Conservation (phyloP, 2,888 invertebrate genomes). For the Pandemis corylana region DNA sequence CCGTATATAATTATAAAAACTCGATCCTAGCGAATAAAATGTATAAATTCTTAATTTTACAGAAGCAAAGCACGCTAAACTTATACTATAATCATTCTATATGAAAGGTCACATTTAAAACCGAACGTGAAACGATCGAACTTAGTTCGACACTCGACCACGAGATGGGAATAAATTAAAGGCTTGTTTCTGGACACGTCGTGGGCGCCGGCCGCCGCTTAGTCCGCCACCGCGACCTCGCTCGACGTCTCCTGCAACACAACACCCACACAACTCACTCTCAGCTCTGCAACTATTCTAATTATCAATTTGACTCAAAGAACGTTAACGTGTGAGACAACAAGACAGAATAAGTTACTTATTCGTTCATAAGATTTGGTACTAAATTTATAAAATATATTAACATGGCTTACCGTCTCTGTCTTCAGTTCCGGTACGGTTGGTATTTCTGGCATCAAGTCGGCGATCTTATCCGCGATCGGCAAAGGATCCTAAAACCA, state of each 20-base stretch:
- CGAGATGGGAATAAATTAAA: slow-evolving; percentile 80
- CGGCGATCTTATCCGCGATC: slow-evolving; percentile 73
- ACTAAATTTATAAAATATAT: neutral
- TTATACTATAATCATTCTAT: slow-evolving; percentile 81
- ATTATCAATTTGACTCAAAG: neutral
- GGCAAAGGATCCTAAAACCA: slow-evolving; percentile 70
- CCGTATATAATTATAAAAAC: slow-evolving; percentile 77
- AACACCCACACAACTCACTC: neutral
- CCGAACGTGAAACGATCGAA: slow-evolving; percentile 75
- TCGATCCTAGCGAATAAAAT: slow-evolving; percentile 82
- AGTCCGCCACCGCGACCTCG: slow-evolving; percentile 70
- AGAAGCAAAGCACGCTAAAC: slow-evolving; percentile 85
- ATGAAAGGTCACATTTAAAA: slow-evolving; percentile 75
- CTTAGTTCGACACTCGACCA: slow-evolving; percentile 79
- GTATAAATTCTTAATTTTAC: slow-evolving; percentile 83
- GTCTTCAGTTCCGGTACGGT: slow-evolving; percentile 75
- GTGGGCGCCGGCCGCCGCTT: slow-evolving; percentile 50
- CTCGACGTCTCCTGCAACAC: slow-evolving; percentile 66
- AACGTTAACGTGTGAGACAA: neutral
- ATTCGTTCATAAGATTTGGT: neutral
- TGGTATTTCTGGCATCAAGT: slow-evolving; percentile 76
- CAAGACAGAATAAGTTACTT: no score
- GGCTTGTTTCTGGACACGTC: slow-evolving; percentile 68
- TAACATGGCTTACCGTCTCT: slow-evolving; percentile 64
- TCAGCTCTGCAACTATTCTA: neutral